phyloP scores from a whole-genome alignment of 2,888 invertebrate genomes.

The Hemistola chrysoprasaria region DNA sequence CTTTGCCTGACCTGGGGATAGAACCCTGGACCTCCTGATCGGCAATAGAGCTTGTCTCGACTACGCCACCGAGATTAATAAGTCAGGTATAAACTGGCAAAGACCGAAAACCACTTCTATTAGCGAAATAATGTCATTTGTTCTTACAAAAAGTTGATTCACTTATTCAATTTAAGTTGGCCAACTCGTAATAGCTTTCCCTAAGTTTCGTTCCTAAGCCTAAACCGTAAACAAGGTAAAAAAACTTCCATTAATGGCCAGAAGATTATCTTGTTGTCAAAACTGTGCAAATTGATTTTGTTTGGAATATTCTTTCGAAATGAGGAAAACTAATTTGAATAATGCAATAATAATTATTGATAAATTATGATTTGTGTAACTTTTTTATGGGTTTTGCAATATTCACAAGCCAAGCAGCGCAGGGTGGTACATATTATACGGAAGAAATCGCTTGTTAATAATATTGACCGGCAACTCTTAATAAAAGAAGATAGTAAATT shows the following conservation, averaged over 20 bases:
- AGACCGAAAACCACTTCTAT: slow-evolving; percentile 5
- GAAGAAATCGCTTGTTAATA: no score
- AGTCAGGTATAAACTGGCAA: no score
- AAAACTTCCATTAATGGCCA: slow-evolving; percentile 22
- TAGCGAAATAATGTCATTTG: slow-evolving; percentile 28
- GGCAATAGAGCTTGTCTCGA: no score
- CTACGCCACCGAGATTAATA: no score
- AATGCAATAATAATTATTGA: background rate
- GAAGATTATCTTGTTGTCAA: slow-evolving; percentile 13
- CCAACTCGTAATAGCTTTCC: slow-evolving; percentile 32
- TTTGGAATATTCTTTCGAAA: background rate
- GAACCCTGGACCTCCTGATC: no score
- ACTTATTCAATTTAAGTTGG: slow-evolving; percentile 34
- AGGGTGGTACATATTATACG: no score
- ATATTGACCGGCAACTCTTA: no score
- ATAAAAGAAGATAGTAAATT: no score
- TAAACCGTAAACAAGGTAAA: slow-evolving; percentile 29
- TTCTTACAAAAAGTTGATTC: slow-evolving; percentile 31
- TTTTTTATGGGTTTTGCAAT: no score
- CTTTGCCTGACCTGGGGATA: no score
- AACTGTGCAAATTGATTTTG: slow-evolving; percentile 7
- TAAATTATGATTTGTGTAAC: no score
- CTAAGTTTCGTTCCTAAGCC: slow-evolving; percentile 25
- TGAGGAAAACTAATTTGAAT: background rate
- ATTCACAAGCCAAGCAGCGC: no score